Evolutionary conservation across 2,113 vertebrate species (phyloP).

Genomic region (Oostethus manadensis): DNA sequence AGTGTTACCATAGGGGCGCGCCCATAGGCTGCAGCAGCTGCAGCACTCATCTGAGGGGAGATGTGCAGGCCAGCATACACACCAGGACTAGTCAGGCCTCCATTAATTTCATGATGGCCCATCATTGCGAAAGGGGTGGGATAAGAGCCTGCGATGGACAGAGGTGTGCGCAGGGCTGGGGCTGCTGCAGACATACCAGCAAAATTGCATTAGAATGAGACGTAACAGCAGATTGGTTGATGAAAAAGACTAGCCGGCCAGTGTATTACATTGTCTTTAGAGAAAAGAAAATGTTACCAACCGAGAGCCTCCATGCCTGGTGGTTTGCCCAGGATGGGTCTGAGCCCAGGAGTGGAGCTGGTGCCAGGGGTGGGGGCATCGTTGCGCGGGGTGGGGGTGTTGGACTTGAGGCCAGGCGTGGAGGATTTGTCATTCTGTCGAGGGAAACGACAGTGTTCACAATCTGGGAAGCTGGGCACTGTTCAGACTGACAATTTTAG

Average conservation of each 20-base stretch:
- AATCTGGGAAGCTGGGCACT: conserved; percentile 51
- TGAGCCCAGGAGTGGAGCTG: conserved; percentile 89
- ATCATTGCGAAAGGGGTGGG: conserved; percentile 91
- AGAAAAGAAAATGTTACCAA: conserved; percentile 39
- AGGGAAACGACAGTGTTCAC: conserved; percentile 47
- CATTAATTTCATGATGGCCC: conserved; percentile 93
- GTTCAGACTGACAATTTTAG: conserved; percentile 69
- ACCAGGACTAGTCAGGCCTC: conserved; percentile 85
- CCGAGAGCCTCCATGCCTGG: conserved; percentile 85
- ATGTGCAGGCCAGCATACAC: conserved; percentile 91
- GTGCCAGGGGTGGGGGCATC: conserved; percentile 93
- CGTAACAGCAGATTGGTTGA: neutral
- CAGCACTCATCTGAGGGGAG: conserved; percentile 90
- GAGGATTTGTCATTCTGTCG: conserved; percentile 93
- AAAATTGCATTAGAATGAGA: conserved; percentile 13
- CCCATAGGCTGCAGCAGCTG: conserved; percentile 83
- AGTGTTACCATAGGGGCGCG: conserved; percentile 84
- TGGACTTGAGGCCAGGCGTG: conserved; percentile 92
- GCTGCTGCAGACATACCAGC: conserved; percentile 65
- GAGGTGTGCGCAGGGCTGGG: conserved; percentile 85
- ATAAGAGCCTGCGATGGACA: conserved; percentile 86
- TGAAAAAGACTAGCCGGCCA: neutral
- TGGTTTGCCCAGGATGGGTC: conserved; percentile 87
- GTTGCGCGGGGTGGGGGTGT: conserved; percentile 88
- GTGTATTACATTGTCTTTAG: conserved; percentile 15